Base-by-base conservation (phyloP, 2,797 vertebrate species). In the Enteromius radiatus region DNA sequence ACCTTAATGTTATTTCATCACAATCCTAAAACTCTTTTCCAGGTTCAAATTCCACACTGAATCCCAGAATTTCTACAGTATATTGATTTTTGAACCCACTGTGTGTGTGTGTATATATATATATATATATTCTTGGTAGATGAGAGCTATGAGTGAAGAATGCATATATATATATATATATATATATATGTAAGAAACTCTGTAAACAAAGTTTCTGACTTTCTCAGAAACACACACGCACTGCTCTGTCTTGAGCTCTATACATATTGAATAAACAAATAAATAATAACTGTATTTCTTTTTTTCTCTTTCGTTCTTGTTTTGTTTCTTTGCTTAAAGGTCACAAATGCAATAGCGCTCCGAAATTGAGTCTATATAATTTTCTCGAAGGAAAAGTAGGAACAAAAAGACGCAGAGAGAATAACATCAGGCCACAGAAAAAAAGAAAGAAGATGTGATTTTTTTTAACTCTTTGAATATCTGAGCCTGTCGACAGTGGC, bases 301-400 rank as follows among this genome's bases (percentile, higher is more conserved):
- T 49, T 8, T 7, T 75, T 17, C 2, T 67, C 6, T 33, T 52
- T 82, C 82, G 67, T 45, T 26, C 33, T 59, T 26, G 23, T 63
- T 80, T 77, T 64, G 17, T 76, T 79, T 73, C 41, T 76, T 70
- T 76, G 56, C 33, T 67, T 65, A 80, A 85, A 80, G 56, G 76
- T 71, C 76, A 80, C 14, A 52, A 67, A 77, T 68, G 76, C 45
- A 38, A 75, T 23, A 26, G 19, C 11, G 5, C 7, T 70, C 5
- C 1, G 0, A 74, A 81, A 81, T 65, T 64, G n/a, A 54, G 43
- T 64, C 59, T 65, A 64, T 54, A 81, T 52, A 15, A 43, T 75
- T 75, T 65, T 82, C 45, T 76, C 19, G 17, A 23, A 56, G 47
- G 19, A 26, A 33, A 74, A 17, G 5, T 17, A 23, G 43, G 7